Percentiles rank a stretch among this genome's conserved stretches.
Conservation (phyloP, 2,888 invertebrate genomes). For the Pristionchus mayeri region DNA sequence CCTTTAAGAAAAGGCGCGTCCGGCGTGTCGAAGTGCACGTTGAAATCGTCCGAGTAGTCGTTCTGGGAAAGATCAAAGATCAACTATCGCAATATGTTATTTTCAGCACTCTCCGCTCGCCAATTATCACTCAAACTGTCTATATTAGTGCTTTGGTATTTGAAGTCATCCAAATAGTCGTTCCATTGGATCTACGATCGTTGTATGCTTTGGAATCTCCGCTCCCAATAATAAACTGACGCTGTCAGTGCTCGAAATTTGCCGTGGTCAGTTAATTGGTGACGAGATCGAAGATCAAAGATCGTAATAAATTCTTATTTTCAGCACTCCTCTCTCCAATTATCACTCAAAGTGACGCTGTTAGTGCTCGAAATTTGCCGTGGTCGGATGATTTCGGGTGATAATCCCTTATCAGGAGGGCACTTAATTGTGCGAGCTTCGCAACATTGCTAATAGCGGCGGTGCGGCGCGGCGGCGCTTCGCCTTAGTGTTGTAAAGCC, state of each 20-base stretch:
- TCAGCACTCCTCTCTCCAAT: background rate
- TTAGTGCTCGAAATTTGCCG: background rate
- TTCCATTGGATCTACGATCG: background rate
- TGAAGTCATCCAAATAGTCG: too few relatives aligned
- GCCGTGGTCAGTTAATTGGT: too few relatives aligned
- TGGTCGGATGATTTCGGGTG: background rate
- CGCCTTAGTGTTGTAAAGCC: background rate
- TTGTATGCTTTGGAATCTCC: too few relatives aligned
- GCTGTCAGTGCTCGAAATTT: too few relatives aligned
- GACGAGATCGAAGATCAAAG: too few relatives aligned
- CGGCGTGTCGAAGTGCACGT: conserved; percentile 62
- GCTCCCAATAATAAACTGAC: too few relatives aligned
- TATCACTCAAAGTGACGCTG: background rate
- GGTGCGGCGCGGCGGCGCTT: conserved; percentile 12
- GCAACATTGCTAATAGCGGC: conserved; percentile 1
- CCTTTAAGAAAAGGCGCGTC: conserved; percentile 68
- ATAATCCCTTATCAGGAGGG: background rate
- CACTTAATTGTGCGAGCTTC: conserved; percentile 26
- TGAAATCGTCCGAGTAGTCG: conserved; percentile 41
- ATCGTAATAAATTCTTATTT: too few relatives aligned
- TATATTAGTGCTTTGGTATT: too few relatives aligned
- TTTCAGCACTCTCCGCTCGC: background rate
- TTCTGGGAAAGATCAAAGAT: conserved; percentile 2
- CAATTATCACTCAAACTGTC: background rate
- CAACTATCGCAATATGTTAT: too few relatives aligned